A percentile compares a stretch with the other conserved stretches of the same genome.
Evolutionary conservation across 2,113 vertebrate species (phyloP).

Genomic region (Phocoena phocoena): DNA sequence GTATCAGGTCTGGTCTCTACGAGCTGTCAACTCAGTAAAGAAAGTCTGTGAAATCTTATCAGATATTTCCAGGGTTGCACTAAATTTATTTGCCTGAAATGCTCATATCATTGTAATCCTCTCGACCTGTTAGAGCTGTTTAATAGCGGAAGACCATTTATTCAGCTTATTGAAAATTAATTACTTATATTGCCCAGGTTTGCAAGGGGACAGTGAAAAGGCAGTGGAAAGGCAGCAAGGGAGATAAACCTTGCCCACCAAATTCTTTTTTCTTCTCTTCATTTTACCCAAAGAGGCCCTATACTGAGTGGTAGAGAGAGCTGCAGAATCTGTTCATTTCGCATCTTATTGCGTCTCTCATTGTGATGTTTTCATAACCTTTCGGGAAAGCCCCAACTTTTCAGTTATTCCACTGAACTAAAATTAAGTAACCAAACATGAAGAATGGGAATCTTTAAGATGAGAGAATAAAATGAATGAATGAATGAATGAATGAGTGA

Average conservation of each 20-base stretch:
- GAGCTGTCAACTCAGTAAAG: not conserved
- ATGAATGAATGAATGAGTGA: not conserved
- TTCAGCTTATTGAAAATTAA: slow-evolving; percentile 74
- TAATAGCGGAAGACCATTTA: slow-evolving; percentile 60
- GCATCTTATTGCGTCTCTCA: not conserved
- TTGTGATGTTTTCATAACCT: not conserved
- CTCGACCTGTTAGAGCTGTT: slow-evolving; percentile 53
- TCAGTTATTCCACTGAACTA: not conserved
- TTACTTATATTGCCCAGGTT: slow-evolving; percentile 56
- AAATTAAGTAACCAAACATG: slow-evolving; percentile 1
- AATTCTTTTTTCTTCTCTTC: slow-evolving; percentile 18
- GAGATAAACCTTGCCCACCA: slow-evolving; percentile 3
- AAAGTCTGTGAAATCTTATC: not conserved
- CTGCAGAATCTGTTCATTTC: not conserved
- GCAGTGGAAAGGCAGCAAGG: slow-evolving; percentile 60
- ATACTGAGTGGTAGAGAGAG: not conserved
- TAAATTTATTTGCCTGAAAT: slow-evolving; percentile 26
- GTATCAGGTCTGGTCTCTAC: not conserved
- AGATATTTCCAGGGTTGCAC: not conserved
- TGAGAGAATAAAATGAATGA: not conserved
- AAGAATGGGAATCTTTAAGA: slow-evolving; percentile 7
- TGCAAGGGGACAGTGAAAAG: slow-evolving; percentile 64
- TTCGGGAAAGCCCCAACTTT: not conserved
- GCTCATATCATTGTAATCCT: slow-evolving; percentile 11
- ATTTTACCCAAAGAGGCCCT: not conserved